phyloP scores from a whole-genome alignment of 2,797 vertebrate species.

The Lepilemur septentrionalis region DNA sequence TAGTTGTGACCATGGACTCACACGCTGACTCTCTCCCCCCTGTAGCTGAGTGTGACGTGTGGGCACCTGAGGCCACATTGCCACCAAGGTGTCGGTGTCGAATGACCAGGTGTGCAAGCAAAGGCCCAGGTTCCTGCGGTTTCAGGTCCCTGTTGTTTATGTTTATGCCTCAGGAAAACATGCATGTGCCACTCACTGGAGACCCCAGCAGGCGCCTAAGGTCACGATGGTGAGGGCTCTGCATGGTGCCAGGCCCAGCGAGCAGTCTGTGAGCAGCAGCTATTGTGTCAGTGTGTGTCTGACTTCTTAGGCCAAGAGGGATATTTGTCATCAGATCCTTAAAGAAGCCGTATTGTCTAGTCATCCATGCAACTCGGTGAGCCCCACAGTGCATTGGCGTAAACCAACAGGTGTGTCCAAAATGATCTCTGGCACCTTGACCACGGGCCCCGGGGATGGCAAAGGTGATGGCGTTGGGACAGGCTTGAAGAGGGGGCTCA shows the following conservation, averaged over 20 bases:
- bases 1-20: background rate
- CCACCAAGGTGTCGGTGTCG: background rate
- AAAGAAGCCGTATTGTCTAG: background rate
- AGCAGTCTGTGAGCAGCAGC: fast-evolving
- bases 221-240: fast-evolving
- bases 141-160: fast-evolving
- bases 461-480: background rate
- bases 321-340: background rate
- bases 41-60: fast-evolving
- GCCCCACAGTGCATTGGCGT: background rate
- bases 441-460: no score
- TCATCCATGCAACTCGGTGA: fast-evolving
- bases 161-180: background rate
- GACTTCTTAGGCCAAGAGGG: background rate
- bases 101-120: fast-evolving
- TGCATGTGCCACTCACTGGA: fast-evolving
- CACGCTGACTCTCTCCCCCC: fast-evolving
- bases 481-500: background rate
- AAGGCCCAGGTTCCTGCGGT: background rate
- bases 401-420: fast-evolving
- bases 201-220: fast-evolving
- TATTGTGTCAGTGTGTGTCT: fast-evolving
- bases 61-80: fast-evolving
- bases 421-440: background rate
- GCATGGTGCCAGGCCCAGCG: background rate